These are phyloP conservation scores for Chymomyza costata DNA, from an alignment of 1,140 invertebrate genomes.

Conservation along the genomic window DNA sequence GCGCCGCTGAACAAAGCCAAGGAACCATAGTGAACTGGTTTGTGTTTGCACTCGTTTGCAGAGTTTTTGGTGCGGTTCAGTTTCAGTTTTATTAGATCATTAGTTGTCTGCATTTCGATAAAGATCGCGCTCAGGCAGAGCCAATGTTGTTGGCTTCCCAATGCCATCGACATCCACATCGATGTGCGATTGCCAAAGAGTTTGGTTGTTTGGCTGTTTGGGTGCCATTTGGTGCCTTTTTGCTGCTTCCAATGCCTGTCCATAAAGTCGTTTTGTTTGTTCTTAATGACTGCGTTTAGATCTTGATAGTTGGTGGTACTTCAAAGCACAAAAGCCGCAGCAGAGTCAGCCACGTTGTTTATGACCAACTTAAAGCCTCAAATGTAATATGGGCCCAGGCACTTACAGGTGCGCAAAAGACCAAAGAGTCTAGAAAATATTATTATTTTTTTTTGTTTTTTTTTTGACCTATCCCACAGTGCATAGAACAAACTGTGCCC, in stretches of 20 bases:
- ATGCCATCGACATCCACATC: slow-evolving; percentile 12
- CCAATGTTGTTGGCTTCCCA: background rate
- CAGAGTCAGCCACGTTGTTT: no score
- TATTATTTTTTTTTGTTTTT: no score
- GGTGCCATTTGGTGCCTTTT: slow-evolving; percentile 30
- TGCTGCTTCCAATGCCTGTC: slow-evolving; percentile 44
- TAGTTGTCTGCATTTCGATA: slow-evolving; percentile 73
- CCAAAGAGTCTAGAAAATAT: no score
- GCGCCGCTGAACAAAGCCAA: background rate
- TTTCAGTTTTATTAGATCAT: slow-evolving; percentile 75
- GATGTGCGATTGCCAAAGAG: slow-evolving; percentile 47
- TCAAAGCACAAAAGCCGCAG: slow-evolving; percentile 57
- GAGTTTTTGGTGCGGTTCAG: slow-evolving; percentile 45
- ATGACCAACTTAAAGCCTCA: no score
- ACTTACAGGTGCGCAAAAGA: no score
- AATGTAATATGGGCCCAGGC: no score
- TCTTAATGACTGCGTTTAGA: slow-evolving; percentile 73
- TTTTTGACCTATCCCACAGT: no score
- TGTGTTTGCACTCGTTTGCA: slow-evolving; percentile 13
- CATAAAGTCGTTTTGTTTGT: slow-evolving; percentile 74
- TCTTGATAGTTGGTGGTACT: slow-evolving; percentile 69
- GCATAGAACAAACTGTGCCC: no score
- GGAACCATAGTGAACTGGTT: slow-evolving; percentile 40
- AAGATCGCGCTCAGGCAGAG: slow-evolving; percentile 54
- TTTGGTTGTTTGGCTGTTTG: slow-evolving; percentile 20